A percentile compares a stretch with the other conserved stretches of the same genome.
Conservation (phyloP, 2,888 invertebrate genomes). For the Melieria omissa region DNA sequence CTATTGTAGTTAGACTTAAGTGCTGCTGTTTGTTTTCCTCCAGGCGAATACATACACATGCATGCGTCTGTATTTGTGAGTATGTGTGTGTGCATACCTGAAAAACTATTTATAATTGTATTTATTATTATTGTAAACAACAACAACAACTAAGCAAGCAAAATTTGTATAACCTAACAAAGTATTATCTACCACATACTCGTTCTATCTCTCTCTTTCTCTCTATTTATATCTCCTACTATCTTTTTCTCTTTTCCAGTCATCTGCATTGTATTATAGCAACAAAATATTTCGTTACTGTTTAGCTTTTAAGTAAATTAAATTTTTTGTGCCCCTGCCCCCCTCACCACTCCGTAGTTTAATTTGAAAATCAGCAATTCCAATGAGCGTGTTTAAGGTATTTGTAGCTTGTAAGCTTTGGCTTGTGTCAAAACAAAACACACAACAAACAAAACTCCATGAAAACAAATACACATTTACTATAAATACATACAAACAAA, state of each 20-base stretch:
- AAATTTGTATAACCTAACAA: slow-evolving; percentile 6
- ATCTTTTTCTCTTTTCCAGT: neutral
- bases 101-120: slow-evolving; percentile 2
- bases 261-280: slow-evolving; percentile 34
- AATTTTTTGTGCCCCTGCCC: neutral
- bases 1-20: too few species aligned
- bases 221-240: too few species aligned
- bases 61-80: too few species aligned
- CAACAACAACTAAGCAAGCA: neutral
- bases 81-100: too few species aligned
- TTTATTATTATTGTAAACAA: slow-evolving; percentile 9
- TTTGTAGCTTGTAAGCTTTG: slow-evolving; percentile 8
- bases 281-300: slow-evolving; percentile 20
- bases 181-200: neutral
- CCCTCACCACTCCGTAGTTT: neutral
- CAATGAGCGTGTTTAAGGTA: neutral
- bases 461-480: neutral
- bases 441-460: neutral
- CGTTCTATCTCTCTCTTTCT: too few species aligned
- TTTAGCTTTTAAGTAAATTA: slow-evolving; percentile 27
- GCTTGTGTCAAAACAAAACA: slow-evolving; percentile 6
- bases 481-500: neutral
- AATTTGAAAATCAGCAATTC: neutral
- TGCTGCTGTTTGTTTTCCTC: too few species aligned
- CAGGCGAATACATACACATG: too few species aligned